Conservation (phyloP, 1,140 invertebrate genomes). For the Drosophila lacertosa region DNA sequence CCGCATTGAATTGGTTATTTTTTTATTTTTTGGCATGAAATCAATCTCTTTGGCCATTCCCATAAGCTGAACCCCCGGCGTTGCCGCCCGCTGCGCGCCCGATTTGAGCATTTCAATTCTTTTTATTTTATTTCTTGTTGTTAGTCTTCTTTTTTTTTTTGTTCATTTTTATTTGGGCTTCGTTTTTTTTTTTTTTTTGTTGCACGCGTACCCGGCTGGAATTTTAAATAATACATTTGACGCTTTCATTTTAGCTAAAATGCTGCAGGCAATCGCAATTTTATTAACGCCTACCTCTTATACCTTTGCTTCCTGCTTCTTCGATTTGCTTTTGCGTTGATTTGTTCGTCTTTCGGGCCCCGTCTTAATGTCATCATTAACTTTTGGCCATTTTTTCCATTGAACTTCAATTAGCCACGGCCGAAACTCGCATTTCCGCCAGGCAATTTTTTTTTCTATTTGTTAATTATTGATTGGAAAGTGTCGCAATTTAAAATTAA, state of each 20-base stretch:
- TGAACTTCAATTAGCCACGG: slow-evolving; percentile 70
- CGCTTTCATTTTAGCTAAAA: slow-evolving; percentile 68
- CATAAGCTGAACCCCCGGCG: neutral
- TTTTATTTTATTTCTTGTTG: slow-evolving; percentile 14
- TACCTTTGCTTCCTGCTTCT: slow-evolving; percentile 8
- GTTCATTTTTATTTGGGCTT: slow-evolving; percentile 12
- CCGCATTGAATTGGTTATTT: slow-evolving; percentile 17
- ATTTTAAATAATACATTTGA: slow-evolving; percentile 72
- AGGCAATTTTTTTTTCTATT: slow-evolving; percentile 45
- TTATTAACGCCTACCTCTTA: slow-evolving; percentile 52
- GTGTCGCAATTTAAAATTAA: slow-evolving; percentile 74
- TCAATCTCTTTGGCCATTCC: slow-evolving; percentile 58
- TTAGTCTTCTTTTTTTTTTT: slow-evolving; percentile 25
- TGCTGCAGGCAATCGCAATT: slow-evolving; percentile 46
- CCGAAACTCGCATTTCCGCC: slow-evolving; percentile 42
- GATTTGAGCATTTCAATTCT: slow-evolving; percentile 50
- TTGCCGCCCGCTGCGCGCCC: slow-evolving; percentile 8
- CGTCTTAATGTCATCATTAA: slow-evolving; percentile 67
- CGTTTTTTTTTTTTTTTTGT: slow-evolving; percentile 20
- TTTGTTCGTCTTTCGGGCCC: slow-evolving; percentile 16
- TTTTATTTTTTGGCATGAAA: slow-evolving; percentile 56
- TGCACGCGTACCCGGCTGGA: slow-evolving; percentile 42
- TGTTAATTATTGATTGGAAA: slow-evolving; percentile 52
- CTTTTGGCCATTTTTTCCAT: slow-evolving; percentile 56
- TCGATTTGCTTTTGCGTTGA: slow-evolving; percentile 14